These are phyloP conservation scores for Leistus spinibarbis DNA, from an alignment of 2,888 invertebrate species.

Conservation along the genomic window DNA sequence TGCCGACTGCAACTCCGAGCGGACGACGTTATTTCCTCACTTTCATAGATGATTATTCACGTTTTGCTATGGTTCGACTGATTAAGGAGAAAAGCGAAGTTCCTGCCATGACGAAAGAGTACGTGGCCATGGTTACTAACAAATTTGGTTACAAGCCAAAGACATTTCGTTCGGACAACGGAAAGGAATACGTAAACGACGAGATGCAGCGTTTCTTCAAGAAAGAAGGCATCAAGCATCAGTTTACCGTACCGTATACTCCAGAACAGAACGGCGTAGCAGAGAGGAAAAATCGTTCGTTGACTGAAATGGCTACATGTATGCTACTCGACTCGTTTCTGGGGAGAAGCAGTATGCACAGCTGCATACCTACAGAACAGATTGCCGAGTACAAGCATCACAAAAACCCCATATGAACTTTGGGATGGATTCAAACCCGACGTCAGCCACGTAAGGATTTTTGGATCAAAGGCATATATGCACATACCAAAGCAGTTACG, in stretches of 20 bases:
- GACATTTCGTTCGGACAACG: conserved; percentile 44
- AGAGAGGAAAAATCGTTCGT: conserved; percentile 45
- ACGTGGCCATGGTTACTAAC: conserved; percentile 44
- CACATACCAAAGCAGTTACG: no score
- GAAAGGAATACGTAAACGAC: conserved; percentile 40
- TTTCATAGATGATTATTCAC: conserved; percentile 49
- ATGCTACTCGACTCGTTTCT: conserved; percentile 45
- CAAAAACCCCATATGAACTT: conserved; percentile 48
- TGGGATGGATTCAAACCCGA: no score
- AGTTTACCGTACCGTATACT: conserved; percentile 47
- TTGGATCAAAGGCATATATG: no score
- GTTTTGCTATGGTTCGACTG: conserved; percentile 45
- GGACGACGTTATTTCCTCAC: conserved; percentile 52
- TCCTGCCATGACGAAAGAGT: conserved; percentile 42
- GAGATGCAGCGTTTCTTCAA: conserved; percentile 41
- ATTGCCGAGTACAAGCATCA: background rate
- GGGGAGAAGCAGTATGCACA: conserved; percentile 41
- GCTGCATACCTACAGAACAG: conserved; percentile 16
- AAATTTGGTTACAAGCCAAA: conserved; percentile 42
- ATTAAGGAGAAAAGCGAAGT: conserved; percentile 50
- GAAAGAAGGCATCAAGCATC: conserved; percentile 47
- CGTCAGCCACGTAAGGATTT: no score
- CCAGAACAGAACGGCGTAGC: conserved; percentile 51
- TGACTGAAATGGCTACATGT: conserved; percentile 19
- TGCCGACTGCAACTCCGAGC: no score